Conservation (phyloP, 2,888 invertebrate genomes). For the Nudaria mundana region DNA sequence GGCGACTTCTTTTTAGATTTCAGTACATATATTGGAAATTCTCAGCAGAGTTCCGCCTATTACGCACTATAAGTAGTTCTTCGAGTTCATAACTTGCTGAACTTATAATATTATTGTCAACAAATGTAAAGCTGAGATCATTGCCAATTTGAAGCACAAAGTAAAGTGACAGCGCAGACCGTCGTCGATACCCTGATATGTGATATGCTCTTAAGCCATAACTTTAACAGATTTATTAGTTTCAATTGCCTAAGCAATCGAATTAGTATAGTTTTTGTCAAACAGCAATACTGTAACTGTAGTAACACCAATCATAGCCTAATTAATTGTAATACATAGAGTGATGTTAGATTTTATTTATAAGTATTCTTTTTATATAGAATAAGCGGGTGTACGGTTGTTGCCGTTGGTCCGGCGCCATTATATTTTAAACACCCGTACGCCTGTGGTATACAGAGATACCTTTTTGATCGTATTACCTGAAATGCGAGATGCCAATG, state of each 20-base stretch:
- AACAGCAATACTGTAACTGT: conserved; percentile 57
- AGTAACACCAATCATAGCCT: conserved; percentile 79
- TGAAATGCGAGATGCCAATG: too few relatives aligned
- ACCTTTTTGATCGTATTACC: too few relatives aligned
- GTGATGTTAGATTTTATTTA: conserved; percentile 75
- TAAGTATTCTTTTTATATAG: conserved; percentile 67
- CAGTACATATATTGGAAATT: too few relatives aligned
- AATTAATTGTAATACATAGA: conserved; percentile 70
- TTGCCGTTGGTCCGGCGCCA: conserved; percentile 19
- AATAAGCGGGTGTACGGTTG: conserved; percentile 39
- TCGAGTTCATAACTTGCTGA: background rate
- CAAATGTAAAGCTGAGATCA: background rate
- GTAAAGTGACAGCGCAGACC: conserved; percentile 22
- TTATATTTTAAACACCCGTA: conserved; percentile 34
- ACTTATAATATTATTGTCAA: background rate
- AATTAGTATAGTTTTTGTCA: conserved; percentile 37
- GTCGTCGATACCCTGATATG: conserved; percentile 25
- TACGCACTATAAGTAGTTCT: too few relatives aligned
- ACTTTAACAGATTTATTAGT: conserved; percentile 41
- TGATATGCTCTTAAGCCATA: conserved; percentile 56
- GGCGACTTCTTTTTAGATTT: too few relatives aligned
- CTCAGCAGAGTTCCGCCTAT: too few relatives aligned
- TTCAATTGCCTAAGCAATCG: conserved; percentile 53
- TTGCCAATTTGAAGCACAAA: background rate
- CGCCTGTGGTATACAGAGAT: conserved; percentile 57